Percentiles rank a stretch among this genome's conserved stretches.
These are phyloP conservation scores for Vandiemenella viatica DNA, from an alignment of 2,888 invertebrate species.

Conservation along the genomic window DNA sequence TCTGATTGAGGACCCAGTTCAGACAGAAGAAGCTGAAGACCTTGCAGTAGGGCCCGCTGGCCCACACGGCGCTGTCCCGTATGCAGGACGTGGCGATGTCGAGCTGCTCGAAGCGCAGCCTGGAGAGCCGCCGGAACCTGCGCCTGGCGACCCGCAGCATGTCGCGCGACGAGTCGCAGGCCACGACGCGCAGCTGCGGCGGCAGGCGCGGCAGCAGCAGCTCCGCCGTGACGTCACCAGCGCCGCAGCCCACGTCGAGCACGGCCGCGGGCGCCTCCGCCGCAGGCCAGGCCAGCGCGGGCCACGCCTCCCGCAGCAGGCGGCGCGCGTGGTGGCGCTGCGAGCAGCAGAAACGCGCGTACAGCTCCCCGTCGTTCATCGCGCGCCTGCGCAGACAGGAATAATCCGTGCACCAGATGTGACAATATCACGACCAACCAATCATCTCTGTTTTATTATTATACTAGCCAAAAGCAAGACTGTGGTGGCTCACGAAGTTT, in stretches of 20 bases:
- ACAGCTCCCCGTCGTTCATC: background rate
- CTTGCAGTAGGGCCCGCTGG: conserved; percentile 38
- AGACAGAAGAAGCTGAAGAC: conserved; percentile 63
- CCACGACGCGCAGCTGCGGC: background rate
- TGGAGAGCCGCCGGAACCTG: background rate
- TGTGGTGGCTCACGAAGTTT: too few species aligned
- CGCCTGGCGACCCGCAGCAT: background rate
- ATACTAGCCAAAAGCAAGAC: too few species aligned
- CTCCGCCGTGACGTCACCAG: background rate
- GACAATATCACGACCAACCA: too few species aligned
- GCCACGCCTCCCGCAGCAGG: background rate
- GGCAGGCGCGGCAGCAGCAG: background rate
- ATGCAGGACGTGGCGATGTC: background rate
- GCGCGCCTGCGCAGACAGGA: too few species aligned
- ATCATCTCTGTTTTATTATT: too few species aligned
- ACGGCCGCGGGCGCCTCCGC: background rate
- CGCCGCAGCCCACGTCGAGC: background rate
- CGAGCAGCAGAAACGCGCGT: background rate
- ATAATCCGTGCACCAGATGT: too few species aligned
- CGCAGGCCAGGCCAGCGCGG: background rate
- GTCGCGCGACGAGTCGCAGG: background rate
- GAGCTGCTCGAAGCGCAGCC: background rate
- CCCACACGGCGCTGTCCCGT: background rate
- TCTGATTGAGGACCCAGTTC: conserved; percentile 71
- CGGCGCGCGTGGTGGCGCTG: background rate